Evolutionary conservation across 2,888 invertebrate genomes (phyloP).

Genomic region (Pterostichus niger): DNA sequence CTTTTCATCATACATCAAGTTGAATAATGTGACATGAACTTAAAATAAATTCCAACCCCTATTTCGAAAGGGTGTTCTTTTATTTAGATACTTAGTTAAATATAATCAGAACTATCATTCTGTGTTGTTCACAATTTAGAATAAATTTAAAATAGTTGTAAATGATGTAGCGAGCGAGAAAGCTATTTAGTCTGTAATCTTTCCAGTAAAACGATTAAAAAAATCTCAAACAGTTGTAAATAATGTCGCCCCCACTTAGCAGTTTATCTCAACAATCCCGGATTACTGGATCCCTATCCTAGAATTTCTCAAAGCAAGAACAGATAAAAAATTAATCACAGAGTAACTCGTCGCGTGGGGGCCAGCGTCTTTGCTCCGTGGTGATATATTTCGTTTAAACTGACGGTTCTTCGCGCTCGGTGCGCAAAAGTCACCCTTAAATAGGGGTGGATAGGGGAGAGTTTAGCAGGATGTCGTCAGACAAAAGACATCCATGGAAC

Average conservation of each 20-base stretch:
- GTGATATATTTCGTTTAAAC: slow-evolving; percentile 63
- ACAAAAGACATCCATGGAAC: slow-evolving; percentile 64
- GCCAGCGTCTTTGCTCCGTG: slow-evolving; percentile 44
- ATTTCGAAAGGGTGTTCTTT: too few species aligned
- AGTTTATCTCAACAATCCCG: too few species aligned
- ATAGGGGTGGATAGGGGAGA: neutral
- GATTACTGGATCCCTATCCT: slow-evolving; percentile 1
- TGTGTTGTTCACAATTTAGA: too few species aligned
- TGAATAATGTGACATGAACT: too few species aligned
- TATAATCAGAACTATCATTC: too few species aligned
- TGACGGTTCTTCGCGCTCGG: slow-evolving; percentile 12
- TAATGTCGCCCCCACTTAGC: too few species aligned
- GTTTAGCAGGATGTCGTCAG: neutral
- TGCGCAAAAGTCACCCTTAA: slow-evolving; percentile 30
- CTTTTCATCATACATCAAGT: too few species aligned
- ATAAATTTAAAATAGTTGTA: neutral
- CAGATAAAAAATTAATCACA: slow-evolving; percentile 65
- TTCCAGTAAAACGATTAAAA: too few species aligned
- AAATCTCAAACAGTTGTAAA: too few species aligned
- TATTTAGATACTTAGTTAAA: too few species aligned
- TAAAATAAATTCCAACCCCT: too few species aligned
- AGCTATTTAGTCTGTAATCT: too few species aligned
- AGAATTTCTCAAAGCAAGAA: slow-evolving; percentile 50
- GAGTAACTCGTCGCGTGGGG: slow-evolving; percentile 57
- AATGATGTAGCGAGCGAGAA: neutral